A percentile compares a stretch with the other conserved stretches of the same genome.
These are phyloP conservation scores for Danionella dracula DNA, from an alignment of 2,797 vertebrate genomes.

Conservation along the genomic window DNA sequence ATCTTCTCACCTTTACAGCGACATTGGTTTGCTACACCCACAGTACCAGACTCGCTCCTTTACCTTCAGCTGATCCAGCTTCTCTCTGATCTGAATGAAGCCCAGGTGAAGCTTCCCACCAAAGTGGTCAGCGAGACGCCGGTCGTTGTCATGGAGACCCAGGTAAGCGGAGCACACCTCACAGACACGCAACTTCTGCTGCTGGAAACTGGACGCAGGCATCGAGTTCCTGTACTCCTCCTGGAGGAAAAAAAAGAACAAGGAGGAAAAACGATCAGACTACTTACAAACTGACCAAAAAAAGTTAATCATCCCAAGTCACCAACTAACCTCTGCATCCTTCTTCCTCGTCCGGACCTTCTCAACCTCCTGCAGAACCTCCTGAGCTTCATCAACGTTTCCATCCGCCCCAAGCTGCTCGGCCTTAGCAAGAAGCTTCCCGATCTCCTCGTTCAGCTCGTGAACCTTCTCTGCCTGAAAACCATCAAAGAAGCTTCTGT, in stretches of 20 bases:
- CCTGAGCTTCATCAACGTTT: constrained; percentile 96
- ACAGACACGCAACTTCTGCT: constrained; percentile 95
- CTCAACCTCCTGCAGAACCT: constrained; percentile 95
- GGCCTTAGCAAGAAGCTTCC: constrained; percentile 94
- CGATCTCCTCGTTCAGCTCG: constrained; percentile 97
- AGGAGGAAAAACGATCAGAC: too few species aligned
- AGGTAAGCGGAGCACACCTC: constrained; percentile 97
- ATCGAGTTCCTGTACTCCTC: constrained; percentile 98
- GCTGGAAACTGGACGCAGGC: constrained; percentile 98
- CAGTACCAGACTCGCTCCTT: too few species aligned
- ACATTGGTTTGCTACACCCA: too few species aligned
- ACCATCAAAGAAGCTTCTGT: too few species aligned
- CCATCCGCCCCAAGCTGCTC: constrained; percentile 96
- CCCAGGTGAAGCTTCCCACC: constrained; percentile 97
- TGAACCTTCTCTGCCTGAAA: constrained; percentile 96
- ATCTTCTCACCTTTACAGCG: too few species aligned
- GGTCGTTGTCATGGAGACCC: constrained; percentile 96
- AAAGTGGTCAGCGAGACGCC: constrained; percentile 95
- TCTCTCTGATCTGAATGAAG: constrained; percentile 98
- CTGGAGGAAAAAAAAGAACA: constrained; percentile 55
- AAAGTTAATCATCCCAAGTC: not conserved
- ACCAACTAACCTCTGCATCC: constrained; percentile 85
- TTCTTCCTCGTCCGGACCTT: constrained; percentile 93
- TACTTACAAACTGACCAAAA: too few species aligned
- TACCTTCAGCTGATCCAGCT: constrained; percentile 92